phyloP scores from a whole-genome alignment of 2,113 vertebrate genomes.

The Archilochus colubris region DNA sequence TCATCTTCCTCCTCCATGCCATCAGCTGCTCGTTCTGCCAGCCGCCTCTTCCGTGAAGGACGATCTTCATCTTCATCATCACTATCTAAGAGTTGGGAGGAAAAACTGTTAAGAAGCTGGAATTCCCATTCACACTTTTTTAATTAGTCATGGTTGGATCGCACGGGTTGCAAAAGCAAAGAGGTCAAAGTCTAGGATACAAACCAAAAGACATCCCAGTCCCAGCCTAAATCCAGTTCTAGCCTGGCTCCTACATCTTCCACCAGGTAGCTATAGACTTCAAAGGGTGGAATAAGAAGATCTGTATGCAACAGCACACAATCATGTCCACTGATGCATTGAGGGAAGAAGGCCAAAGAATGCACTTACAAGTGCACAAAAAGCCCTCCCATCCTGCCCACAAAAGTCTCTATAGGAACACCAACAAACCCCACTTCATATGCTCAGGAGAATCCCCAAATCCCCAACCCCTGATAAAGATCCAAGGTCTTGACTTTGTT shows the following conservation, averaged over 20 bases:
- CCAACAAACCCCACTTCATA: background rate
- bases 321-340: background rate
- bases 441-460: rapidly evolving
- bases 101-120: background rate
- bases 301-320: background rate
- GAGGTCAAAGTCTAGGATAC: background rate
- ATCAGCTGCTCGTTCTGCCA: slow-evolving; percentile 89
- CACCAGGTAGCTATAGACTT: rapidly evolving
- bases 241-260: background rate
- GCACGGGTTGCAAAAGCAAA: background rate
- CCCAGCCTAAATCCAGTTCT: background rate
- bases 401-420: background rate
- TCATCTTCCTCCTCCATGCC: slow-evolving; percentile 85
- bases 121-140: background rate
- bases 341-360: background rate
- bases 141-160: background rate
- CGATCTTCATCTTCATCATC: slow-evolving; percentile 94
- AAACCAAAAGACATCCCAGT: background rate
- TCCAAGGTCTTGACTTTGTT: background rate
- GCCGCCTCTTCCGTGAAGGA: slow-evolving; percentile 83
- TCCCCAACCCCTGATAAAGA: background rate
- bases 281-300: background rate
- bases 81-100: slow-evolving; percentile 79
- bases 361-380: background rate
- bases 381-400: background rate